Evolutionary conservation across 1,140 invertebrate species (phyloP), one percentile per base, ranked within the genome.

Genomic region (Kradibia gibbosae): DNA sequence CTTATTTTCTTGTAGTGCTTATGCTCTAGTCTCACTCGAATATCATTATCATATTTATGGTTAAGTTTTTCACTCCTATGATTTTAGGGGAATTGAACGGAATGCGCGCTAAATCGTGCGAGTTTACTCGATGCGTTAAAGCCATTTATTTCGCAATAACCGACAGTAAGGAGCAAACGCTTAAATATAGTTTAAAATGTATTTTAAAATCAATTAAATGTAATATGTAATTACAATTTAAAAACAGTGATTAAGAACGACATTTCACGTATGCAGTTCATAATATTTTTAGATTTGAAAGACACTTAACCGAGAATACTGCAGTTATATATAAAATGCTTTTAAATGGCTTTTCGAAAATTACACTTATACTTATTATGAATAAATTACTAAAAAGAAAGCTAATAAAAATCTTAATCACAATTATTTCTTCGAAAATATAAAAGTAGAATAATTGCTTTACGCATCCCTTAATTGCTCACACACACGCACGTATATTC

Each of bases 31-130:
- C 65, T 39, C 28, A 17, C 20, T 34, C 48, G 25, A 28, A 48
- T 34, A 45, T 50, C 42, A 53, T 73, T 73, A 50, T 73, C 48
- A 7, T 71, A 34, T 67, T 67, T 67, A 67, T 39, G 34, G 34
- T 10, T 4, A 20, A 20, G 1, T 36, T 65, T 36, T 65, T 65
- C 60, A 20, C n/a, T 60, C 57, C 31, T 34, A 36, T 20, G 31
- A 36, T 65, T 65, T 65, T 36, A 65, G 31, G 60, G 20, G 11
- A 36, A 17, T 20, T 36, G 25, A 5, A 15, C 3, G 25, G 22
- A 57, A 57, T 28, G 55, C 13, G 4, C 22, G 25, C 13, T 2
- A 57, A 57, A 57, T 57, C 13, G 25, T 25, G 55, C 3, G 13
- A 57, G n/a, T 57, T 3, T 25, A 25, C 5, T 20, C n/a, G n/a